Evolutionary conservation across 2,113 vertebrate species (phyloP).

Genomic region (Ophthalmolycus amberensis): DNA sequence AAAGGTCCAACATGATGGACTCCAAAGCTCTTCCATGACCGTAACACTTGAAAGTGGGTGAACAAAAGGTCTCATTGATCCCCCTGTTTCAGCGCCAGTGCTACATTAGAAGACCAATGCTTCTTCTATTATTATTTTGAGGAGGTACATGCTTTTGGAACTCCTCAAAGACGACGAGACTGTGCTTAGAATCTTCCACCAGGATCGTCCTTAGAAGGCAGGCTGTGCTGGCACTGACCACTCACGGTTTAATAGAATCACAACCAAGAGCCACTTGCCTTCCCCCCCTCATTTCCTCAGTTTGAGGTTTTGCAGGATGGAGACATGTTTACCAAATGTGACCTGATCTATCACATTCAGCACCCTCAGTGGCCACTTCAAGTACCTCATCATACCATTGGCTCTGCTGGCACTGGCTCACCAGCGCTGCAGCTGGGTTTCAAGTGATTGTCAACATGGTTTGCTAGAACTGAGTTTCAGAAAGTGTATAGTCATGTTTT

Average conservation of each 20-base stretch:
- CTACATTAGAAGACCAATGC: not conserved
- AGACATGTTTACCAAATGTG: not conserved
- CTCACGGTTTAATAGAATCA: not conserved
- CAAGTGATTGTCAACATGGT: not conserved
- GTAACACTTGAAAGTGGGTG: not conserved
- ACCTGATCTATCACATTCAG: not conserved
- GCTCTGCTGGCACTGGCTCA: not conserved
- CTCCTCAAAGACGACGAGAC: not conserved
- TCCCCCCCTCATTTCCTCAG: not conserved
- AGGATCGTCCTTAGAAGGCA: not conserved
- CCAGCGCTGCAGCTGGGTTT: not conserved
- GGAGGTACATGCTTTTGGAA: not conserved
- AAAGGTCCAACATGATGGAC: not conserved
- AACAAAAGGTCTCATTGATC: too few relatives aligned
- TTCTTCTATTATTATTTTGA: not conserved
- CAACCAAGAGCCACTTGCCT: constrained; percentile 3
- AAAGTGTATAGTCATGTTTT: not conserved
- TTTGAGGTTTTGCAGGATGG: not conserved
- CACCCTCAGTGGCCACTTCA: not conserved
- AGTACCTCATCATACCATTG: not conserved
- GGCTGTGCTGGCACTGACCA: not conserved
- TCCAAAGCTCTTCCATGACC: not conserved
- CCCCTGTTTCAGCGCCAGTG: not conserved
- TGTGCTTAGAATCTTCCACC: not conserved
- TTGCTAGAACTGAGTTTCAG: not conserved